Percentiles rank a stretch among this genome's conserved stretches.
Evolutionary conservation across 2,113 vertebrate species (phyloP).

Genomic region (Heterochromis multidens): DNA sequence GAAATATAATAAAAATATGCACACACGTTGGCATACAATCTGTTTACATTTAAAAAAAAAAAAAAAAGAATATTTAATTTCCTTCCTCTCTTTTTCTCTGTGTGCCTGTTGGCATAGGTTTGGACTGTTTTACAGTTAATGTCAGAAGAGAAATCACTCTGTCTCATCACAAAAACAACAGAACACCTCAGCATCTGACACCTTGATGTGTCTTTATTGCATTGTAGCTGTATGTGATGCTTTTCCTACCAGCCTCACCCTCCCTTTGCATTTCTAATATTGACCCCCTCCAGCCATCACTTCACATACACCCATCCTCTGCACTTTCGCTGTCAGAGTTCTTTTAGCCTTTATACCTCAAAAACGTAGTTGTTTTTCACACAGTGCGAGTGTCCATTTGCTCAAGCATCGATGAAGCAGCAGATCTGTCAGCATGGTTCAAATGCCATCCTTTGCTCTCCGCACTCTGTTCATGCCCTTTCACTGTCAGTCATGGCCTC

Average conservation of each 20-base stretch:
- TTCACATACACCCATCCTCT: background rate
- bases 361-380: background rate
- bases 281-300: background rate
- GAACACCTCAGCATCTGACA: background rate
- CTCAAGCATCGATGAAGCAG: background rate
- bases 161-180: background rate
- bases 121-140: background rate
- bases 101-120: background rate
- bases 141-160: background rate
- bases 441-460: conserved; percentile 39
- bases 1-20: too few species aligned
- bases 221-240: background rate
- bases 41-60: too few species aligned
- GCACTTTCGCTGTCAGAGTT: background rate
- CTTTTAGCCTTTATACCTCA: conserved; percentile 20
- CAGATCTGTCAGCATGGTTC: conserved; percentile 20
- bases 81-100: background rate
- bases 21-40: too few species aligned
- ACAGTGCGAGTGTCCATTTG: background rate
- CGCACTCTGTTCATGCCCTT: conserved; percentile 10
- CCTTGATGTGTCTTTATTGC: background rate
- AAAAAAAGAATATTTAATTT: background rate
- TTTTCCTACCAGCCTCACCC: background rate
- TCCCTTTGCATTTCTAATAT: background rate
- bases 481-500: background rate